A percentile compares a stretch with the other conserved stretches of the same genome.
Conservation (phyloP, 2,888 invertebrate genomes). For the Craniophora ligustri region DNA sequence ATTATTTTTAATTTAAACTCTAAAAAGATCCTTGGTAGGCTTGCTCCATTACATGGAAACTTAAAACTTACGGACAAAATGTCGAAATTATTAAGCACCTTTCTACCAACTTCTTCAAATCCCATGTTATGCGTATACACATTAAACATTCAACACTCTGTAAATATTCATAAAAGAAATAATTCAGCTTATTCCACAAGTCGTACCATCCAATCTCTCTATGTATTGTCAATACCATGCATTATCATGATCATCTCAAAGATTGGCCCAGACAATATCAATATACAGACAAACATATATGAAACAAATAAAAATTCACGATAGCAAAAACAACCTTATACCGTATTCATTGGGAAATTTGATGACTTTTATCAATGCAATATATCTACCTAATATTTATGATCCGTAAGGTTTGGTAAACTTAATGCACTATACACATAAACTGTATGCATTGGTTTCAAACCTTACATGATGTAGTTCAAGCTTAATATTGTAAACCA, state of each 20-base stretch:
- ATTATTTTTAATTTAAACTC: no score
- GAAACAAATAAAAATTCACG: slow-evolving; percentile 48
- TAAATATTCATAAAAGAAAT: slow-evolving; percentile 44
- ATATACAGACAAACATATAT: slow-evolving; percentile 8
- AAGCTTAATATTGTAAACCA: slow-evolving; percentile 12
- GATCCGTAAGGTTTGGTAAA: slow-evolving; percentile 1
- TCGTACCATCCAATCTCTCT: slow-evolving; percentile 29
- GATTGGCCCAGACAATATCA: slow-evolving; percentile 30
- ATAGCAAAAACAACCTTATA: slow-evolving; percentile 25
- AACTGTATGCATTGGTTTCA: slow-evolving; percentile 43
- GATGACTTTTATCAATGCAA: slow-evolving; percentile 6
- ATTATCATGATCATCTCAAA: slow-evolving; percentile 42
- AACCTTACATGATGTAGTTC: slow-evolving; percentile 44
- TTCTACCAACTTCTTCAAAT: no score
- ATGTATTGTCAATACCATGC: slow-evolving; percentile 40
- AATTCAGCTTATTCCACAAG: slow-evolving; percentile 19
- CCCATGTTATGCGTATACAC: no score
- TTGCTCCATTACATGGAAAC: no score
- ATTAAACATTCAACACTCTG: slow-evolving; percentile 31
- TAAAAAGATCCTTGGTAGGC: no score
- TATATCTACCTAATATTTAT: slow-evolving; percentile 9
- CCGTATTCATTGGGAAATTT: slow-evolving; percentile 25
- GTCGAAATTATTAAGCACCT: no score
- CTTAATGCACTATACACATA: slow-evolving; percentile 16
- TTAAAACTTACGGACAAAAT: no score